Percentiles rank a stretch among this genome's conserved stretches.
Evolutionary conservation across 2,797 vertebrate species (phyloP).

Genomic region (Tenualosa thibaudeaui): DNA sequence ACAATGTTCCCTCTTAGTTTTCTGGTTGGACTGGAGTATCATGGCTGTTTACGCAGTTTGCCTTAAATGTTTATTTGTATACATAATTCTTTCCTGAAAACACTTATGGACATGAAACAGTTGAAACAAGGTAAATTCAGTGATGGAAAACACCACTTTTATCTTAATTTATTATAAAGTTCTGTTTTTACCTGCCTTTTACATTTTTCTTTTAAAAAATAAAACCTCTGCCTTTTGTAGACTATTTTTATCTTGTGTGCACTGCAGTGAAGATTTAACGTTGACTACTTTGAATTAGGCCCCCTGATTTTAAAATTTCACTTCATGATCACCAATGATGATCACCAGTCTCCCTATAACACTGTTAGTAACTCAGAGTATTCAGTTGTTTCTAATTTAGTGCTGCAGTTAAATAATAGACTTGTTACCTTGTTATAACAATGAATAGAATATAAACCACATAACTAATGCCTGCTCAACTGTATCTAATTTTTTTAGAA

Average conservation of each 20-base stretch:
- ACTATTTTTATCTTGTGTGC: not conserved
- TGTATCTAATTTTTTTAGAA: not conserved
- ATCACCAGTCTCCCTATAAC: not conserved
- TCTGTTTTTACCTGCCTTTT: not conserved
- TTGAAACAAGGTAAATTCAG: constrained; percentile 19
- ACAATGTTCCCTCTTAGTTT: not conserved
- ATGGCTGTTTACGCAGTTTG: not conserved
- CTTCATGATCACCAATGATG: not conserved
- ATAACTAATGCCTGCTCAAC: not conserved
- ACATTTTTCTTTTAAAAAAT: not conserved
- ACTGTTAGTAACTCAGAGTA: not conserved
- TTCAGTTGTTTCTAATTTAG: not conserved
- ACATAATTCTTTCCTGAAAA: constrained; percentile 8
- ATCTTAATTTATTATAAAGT: constrained; percentile 22
- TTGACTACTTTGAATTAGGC: too few species aligned
- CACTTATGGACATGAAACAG: constrained; percentile 20
- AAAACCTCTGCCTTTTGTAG: not conserved
- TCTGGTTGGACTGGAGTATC: not conserved
- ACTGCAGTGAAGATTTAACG: not conserved
- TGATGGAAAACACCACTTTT: constrained; percentile 22
- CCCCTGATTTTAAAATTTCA: not conserved
- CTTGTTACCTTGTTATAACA: constrained; percentile 15
- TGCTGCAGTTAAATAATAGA: not conserved
- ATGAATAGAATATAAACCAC: not conserved
- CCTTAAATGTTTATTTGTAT: constrained; percentile 25